Base-by-base conservation (phyloP, 1,140 invertebrate species). In the Drosophila mauritiana region DNA sequence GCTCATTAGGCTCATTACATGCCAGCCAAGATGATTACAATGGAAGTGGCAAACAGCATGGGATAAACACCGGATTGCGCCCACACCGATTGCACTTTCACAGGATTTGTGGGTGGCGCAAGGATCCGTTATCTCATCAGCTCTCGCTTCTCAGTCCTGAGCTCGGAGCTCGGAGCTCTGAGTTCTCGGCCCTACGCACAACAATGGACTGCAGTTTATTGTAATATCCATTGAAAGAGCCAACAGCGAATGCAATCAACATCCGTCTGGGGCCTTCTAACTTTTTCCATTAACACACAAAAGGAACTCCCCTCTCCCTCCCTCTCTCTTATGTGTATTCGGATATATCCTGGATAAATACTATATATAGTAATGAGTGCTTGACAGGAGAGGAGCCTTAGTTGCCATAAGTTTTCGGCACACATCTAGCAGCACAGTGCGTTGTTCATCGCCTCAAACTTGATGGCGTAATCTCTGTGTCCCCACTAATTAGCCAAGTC, bases 231-330 rank as follows among this genome's bases (percentile, higher is more conserved):
- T 86, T 57, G 75, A 43, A 70, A 46, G 49, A 51, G 12, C 48
- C 52, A 82, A 62, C 48, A 65, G 67, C 40, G 51, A 63, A 69
- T 81, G 80, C 73, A 82, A 78, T 81, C 77, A 61, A 46, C 51
- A 62, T 53, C 31, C 13, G 34, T 58, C 20, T 13, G 42, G 17
- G 39, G 51, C 27, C 45, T 25, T 43, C 45, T 25, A 83, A 83
- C 82, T 85, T 86, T 81, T 86, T 75, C 83, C 74, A 86, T 85
- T 85, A 85, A 39, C 49, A 58, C 52, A 78, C 72, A 85, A 74
- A 77, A 36, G 75, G 37, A 53, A 13, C 37, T 40, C 27, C 3
- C 5, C 4, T 20, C 43, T 2, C n/a, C n/a, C 17, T 11, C 15
- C 3, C 15, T 0, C 8, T 11, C 17, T 17, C 17, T 17, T 17